phyloP scores from a whole-genome alignment of 2,888 invertebrate genomes.

The Sclerodermus sp. region DNA sequence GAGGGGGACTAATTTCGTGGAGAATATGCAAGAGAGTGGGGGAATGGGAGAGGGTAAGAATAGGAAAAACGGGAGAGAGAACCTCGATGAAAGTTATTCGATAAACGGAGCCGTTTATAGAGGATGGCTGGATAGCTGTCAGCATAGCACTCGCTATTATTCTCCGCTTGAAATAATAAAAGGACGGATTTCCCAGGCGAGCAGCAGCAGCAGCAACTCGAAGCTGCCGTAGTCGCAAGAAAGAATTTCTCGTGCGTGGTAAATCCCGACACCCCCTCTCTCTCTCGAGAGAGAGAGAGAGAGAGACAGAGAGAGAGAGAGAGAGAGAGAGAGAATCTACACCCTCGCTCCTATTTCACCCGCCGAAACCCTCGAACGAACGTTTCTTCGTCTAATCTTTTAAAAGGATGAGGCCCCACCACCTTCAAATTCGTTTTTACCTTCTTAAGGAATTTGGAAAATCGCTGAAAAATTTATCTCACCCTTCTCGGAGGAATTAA shows the following conservation, averaged over 20 bases:
- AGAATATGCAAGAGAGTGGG: neutral
- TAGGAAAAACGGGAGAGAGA: neutral
- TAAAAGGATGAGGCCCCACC: conserved; percentile 30
- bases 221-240: too few species aligned
- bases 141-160: too few species aligned
- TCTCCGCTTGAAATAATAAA: too few species aligned
- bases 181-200: too few species aligned
- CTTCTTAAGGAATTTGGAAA: neutral
- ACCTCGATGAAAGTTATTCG: neutral
- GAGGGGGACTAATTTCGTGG: too few species aligned
- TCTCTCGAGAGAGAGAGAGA: neutral
- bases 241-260: neutral
- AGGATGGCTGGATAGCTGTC: too few species aligned
- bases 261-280: neutral
- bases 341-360: too few species aligned
- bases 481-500: too few species aligned
- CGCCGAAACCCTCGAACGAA: too few species aligned
- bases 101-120: too few species aligned
- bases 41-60: conserved; percentile 10
- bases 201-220: too few species aligned
- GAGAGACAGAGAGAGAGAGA: conserved; percentile 5
- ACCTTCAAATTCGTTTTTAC: neutral
- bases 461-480: too few species aligned
- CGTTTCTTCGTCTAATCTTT: conserved; percentile 29
- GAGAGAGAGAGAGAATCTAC: neutral